Evolutionary conservation across 2,797 vertebrate genomes (phyloP).

Genomic region (Argya squamiceps): DNA sequence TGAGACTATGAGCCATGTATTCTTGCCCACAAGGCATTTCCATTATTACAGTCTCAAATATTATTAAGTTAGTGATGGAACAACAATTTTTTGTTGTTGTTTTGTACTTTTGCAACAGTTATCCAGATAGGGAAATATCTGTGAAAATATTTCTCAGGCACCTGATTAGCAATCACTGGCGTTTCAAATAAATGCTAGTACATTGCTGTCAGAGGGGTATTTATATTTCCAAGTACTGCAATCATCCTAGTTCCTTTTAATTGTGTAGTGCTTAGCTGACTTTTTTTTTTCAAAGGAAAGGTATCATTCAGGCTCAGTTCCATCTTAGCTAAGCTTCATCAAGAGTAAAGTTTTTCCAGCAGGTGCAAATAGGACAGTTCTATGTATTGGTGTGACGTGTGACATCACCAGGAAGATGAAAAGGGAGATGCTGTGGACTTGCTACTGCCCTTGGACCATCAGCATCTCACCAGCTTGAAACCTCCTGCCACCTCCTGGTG

Average conservation of each 20-base stretch:
- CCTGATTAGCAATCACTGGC: background rate
- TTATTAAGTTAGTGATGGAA: background rate
- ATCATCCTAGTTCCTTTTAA: background rate
- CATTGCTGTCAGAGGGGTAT: background rate
- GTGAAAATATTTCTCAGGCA: background rate
- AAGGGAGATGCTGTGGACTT: background rate
- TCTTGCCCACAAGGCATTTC: background rate
- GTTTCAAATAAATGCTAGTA: background rate
- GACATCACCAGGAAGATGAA: background rate
- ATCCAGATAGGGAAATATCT: background rate
- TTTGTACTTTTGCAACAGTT: background rate
- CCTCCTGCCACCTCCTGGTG: background rate
- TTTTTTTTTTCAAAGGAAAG: background rate
- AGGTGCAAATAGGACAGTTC: background rate
- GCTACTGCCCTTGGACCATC: background rate
- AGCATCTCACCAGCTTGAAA: background rate
- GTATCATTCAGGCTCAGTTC: background rate
- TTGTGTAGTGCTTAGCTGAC: background rate
- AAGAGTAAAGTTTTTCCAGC: background rate
- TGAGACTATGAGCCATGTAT: rapidly evolving
- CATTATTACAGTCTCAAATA: background rate
- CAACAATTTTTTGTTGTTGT: background rate
- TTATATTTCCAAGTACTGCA: background rate
- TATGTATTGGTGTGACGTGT: rapidly evolving
- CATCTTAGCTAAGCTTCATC: background rate